phyloP scores from a whole-genome alignment of 2,113 vertebrate species.

The Nannobrachium achirus region DNA sequence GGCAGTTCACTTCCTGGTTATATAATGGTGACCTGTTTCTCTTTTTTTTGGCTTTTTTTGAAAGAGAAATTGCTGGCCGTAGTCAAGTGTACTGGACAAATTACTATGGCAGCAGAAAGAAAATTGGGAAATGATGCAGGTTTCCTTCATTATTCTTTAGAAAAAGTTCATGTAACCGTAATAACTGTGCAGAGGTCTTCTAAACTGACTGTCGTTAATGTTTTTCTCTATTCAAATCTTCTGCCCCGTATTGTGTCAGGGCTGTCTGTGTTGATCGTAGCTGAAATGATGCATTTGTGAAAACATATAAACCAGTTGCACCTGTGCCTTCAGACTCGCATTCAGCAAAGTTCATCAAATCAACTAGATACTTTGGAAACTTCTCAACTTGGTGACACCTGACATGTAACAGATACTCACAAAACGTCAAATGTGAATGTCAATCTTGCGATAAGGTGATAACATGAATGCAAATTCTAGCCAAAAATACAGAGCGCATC shows the following conservation, averaged over 20 bases:
- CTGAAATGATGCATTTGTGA: slow-evolving; percentile 17
- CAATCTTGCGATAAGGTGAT: slow-evolving; percentile 47
- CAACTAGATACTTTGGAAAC: slow-evolving; percentile 40
- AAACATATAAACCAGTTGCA: slow-evolving; percentile 28
- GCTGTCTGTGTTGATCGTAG: slow-evolving; percentile 10
- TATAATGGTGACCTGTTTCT: slow-evolving; percentile 69
- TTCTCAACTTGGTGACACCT: slow-evolving; percentile 51
- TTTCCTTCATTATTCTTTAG: slow-evolving; percentile 27
- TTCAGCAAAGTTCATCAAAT: slow-evolving; percentile 43
- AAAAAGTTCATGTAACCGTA: slow-evolving; percentile 6
- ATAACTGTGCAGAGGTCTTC: no score
- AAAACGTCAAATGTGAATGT: slow-evolving; percentile 52
- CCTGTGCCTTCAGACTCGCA: slow-evolving; percentile 40
- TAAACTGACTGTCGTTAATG: no score
- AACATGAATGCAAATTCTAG: slow-evolving; percentile 19
- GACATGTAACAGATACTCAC: slow-evolving; percentile 49
- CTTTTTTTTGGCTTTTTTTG: slow-evolving; percentile 13
- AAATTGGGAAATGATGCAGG: slow-evolving; percentile 41
- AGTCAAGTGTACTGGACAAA: slow-evolving; percentile 41
- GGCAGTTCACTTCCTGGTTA: slow-evolving; percentile 75
- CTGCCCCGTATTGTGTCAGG: neutral
- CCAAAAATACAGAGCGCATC: slow-evolving; percentile 28
- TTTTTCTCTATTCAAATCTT: no score
- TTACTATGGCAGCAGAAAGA: slow-evolving; percentile 27
- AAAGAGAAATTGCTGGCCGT: slow-evolving; percentile 43